Base-by-base conservation (phyloP, 2,113 vertebrate genomes). In the Lota lota region DNA sequence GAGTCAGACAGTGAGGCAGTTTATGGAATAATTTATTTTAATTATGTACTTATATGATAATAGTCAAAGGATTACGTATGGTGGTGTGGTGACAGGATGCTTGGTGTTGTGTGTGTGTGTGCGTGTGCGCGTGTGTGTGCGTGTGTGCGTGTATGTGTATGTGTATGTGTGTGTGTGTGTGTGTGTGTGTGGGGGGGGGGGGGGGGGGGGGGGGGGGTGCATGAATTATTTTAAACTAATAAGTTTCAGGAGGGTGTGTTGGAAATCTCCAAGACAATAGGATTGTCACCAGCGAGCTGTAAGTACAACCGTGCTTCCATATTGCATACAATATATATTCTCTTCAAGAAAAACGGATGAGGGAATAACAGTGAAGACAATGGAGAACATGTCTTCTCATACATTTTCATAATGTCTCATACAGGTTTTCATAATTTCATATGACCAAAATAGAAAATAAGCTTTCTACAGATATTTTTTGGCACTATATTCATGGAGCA, bases 91-190 rank as follows among this genome's bases (percentile, higher is more conserved):
- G 12, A 47, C 40, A 8, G 40, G 40, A 47, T 47, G 40, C 40
- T 47, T 47, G 40, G 40, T 47, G 40, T 47, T 60, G 56, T 60
- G 20, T 60, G 58, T 19, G 58, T 60, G 58, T 21, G 58, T 60
- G 58, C 22, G 58, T 60, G 58, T 60, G 58, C 5, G 18, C 10
- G 58, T 60, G 58, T 60, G 58, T 60, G 58, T 60, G 58, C 22
- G 58, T 60, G 56, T 17, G 56, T 58, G 56, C 10, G 56, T 58
- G 56, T 58, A 17, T 58, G 56, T 58, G 56, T 58, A 17, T 58
- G 56, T 58, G 12, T 58, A 17, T 58, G 56, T 58, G 56, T 58
- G 56, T 58, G 56, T 58, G 56, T 58, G 56, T 58, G 56, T 58
- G 56, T 58, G 56, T 58, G 12, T 58, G 56, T 58, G 56, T 58